These are phyloP conservation scores for Pinna nobilis DNA, from an alignment of 1,140 invertebrate genomes.

Conservation along the genomic window DNA sequence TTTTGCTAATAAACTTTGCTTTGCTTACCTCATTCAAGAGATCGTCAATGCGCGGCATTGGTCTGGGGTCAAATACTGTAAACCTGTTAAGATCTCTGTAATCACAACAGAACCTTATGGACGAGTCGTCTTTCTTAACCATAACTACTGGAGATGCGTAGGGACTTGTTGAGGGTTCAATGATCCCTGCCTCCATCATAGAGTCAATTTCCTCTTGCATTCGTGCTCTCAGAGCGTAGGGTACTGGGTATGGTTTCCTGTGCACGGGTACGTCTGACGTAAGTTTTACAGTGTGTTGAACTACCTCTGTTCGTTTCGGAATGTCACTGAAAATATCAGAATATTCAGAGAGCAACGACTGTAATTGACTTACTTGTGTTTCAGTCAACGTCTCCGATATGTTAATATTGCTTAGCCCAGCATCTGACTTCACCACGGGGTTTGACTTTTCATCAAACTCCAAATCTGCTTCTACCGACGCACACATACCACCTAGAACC, in stretches of 20 bases:
- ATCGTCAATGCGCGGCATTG: conserved; percentile 5
- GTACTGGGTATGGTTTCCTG: conserved; percentile 2
- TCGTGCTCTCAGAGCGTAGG: neutral
- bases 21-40: conserved; percentile 5
- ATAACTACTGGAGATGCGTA: conserved; percentile 28
- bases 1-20: conserved; percentile 8
- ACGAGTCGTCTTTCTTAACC: neutral
- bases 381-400: neutral
- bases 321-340: conserved; percentile 6
- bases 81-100: conserved; percentile 10
- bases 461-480: neutral
- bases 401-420: too few species aligned
- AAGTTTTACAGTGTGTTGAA: neutral
- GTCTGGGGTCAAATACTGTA: conserved; percentile 27
- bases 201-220: conserved; percentile 19
- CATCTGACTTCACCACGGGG: neutral
- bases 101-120: neutral
- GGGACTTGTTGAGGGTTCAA: conserved; percentile 31
- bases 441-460: neutral
- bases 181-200: conserved; percentile 34
- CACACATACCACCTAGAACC: neutral
- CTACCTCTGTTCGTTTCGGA: neutral
- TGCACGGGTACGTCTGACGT: neutral
- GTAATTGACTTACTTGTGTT: neutral
- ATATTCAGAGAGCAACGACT: neutral